A percentile compares a stretch with the other conserved stretches of the same genome.
These are phyloP conservation scores for Oryctes rhinoceros DNA, from an alignment of 1,140 invertebrate species.

Conservation along the genomic window DNA sequence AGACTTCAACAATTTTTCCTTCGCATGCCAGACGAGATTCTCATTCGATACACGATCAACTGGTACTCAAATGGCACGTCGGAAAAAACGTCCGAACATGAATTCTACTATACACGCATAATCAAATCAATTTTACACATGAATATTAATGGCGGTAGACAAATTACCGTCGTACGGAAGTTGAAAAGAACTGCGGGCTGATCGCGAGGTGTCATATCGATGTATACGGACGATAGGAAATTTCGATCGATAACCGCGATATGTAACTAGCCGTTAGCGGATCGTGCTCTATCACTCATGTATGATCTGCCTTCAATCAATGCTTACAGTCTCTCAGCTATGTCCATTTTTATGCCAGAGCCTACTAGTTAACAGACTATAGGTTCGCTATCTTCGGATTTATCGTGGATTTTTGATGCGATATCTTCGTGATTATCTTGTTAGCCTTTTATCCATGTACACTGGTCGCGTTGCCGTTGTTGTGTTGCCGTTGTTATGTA, in stretches of 20 bases:
- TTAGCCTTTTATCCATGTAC: slow-evolving; percentile 39
- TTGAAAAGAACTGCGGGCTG: slow-evolving; percentile 27
- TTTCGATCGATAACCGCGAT: slow-evolving; percentile 48
- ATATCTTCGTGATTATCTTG: slow-evolving; percentile 44
- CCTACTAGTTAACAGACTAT: slow-evolving; percentile 31
- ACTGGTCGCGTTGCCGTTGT: slow-evolving; percentile 28
- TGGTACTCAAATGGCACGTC: slow-evolving; percentile 28
- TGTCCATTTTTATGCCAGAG: slow-evolving; percentile 39
- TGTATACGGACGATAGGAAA: slow-evolving; percentile 46
- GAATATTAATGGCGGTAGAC: slow-evolving; percentile 39
- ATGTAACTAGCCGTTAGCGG: slow-evolving; percentile 49
- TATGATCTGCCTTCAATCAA: slow-evolving; percentile 53
- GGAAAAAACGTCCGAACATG: slow-evolving; percentile 25
- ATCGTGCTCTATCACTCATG: slow-evolving; percentile 52
- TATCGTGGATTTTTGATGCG: slow-evolving; percentile 42
- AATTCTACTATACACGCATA: slow-evolving; percentile 32
- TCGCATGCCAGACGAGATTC: slow-evolving; percentile 15
- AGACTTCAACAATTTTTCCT: slow-evolving; percentile 15
- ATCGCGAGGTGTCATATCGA: slow-evolving; percentile 48
- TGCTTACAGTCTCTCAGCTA: slow-evolving; percentile 42
- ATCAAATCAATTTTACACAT: slow-evolving; percentile 41
- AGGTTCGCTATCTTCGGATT: slow-evolving; percentile 36
- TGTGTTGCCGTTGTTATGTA: slow-evolving; percentile 35
- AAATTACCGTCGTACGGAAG: slow-evolving; percentile 39
- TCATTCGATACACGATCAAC: slow-evolving; percentile 38